Conservation (phyloP, 2,113 vertebrate genomes). For the Oncorhynchus mykiss region DNA sequence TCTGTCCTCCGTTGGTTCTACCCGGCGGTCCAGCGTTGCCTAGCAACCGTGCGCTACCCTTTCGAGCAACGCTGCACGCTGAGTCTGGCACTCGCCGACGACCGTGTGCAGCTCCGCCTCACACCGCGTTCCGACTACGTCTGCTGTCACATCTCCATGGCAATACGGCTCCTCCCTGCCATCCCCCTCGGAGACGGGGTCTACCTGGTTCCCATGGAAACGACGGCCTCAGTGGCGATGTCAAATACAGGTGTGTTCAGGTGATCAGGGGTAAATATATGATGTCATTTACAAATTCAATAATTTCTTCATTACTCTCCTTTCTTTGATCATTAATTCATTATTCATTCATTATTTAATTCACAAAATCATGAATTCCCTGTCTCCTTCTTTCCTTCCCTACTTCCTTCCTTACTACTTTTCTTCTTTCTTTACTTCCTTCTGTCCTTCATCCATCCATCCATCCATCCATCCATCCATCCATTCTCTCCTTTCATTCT, state of each 20-base stretch:
- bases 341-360: too few species aligned
- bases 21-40: slow-evolving; percentile 77
- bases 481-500: too few species aligned
- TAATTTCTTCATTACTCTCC: too few species aligned
- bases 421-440: too few species aligned
- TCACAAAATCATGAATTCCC: too few species aligned
- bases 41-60: slow-evolving; percentile 77
- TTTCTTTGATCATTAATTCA: too few species aligned
- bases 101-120: slow-evolving; percentile 76
- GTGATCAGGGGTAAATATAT: neutral
- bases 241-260: neutral
- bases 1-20: slow-evolving; percentile 85
- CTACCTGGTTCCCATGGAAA: slow-evolving; percentile 68
- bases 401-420: too few species aligned
- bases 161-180: slow-evolving; percentile 81
- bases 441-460: too few species aligned
- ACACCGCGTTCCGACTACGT: slow-evolving; percentile 83
- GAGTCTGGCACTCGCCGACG: slow-evolving; percentile 70
- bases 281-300: too few species aligned
- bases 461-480: too few species aligned
- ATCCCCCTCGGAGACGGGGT: slow-evolving; percentile 78
- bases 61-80: slow-evolving; percentile 81
- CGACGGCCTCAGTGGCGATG: neutral
- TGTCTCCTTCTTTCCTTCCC: too few species aligned
- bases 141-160: slow-evolving; percentile 87